Evolutionary conservation across 2,888 invertebrate species (phyloP).

Genomic region (Polymixis lichenea): DNA sequence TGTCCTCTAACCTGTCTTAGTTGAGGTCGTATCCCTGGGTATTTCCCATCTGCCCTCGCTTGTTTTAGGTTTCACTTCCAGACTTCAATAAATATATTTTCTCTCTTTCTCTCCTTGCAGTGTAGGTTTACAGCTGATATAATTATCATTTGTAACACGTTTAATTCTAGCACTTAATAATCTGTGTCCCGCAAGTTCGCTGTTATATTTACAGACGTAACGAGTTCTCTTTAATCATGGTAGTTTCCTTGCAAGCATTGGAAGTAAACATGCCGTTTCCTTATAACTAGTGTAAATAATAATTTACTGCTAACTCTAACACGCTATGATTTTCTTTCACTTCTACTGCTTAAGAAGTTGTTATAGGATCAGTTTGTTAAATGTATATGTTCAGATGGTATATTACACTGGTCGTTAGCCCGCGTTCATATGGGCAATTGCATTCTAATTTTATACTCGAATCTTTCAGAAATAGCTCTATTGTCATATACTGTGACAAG

Average conservation of each 20-base stretch:
- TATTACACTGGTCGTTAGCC: background rate
- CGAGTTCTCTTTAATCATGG: slow-evolving; percentile 32
- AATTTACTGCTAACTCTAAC: slow-evolving; percentile 17
- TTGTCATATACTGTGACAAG: background rate
- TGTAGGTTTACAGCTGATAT: background rate
- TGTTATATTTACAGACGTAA: slow-evolving; percentile 43
- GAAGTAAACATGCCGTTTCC: slow-evolving; percentile 39
- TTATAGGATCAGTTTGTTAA: background rate
- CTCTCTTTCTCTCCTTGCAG: background rate
- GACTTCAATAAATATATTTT: background rate
- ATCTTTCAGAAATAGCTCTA: background rate
- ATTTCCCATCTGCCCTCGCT: background rate
- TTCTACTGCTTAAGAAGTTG: slow-evolving; percentile 20
- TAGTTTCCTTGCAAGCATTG: slow-evolving; percentile 31
- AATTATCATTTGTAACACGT: slow-evolving; percentile 17
- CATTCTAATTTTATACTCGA: background rate
- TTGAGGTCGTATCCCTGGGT: background rate
- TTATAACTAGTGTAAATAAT: slow-evolving; percentile 53
- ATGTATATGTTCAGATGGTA: background rate
- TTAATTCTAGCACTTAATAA: slow-evolving; percentile 14
- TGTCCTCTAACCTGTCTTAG: no score
- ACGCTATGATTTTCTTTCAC: slow-evolving; percentile 43
- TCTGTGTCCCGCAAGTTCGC: slow-evolving; percentile 11
- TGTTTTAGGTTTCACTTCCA: no score
- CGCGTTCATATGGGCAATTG: background rate